These are phyloP conservation scores for Podotricha telesiphe DNA, from an alignment of 2,888 invertebrate species.

Conservation along the genomic window DNA sequence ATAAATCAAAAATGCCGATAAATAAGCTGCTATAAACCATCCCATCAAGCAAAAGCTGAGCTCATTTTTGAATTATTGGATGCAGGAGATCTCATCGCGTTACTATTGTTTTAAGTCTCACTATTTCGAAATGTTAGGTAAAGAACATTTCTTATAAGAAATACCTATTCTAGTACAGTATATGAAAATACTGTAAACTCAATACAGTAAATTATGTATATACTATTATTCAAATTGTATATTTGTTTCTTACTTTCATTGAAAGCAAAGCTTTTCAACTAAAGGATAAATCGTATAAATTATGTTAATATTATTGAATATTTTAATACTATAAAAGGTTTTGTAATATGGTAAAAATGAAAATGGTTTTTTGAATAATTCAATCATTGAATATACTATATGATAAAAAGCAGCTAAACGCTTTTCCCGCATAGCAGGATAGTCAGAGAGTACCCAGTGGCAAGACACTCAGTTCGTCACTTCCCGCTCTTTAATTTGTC, in stretches of 20 bases:
- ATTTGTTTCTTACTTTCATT: constrained; percentile 1
- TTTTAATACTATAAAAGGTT: constrained; percentile 12
- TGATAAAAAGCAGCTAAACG: too few relatives aligned
- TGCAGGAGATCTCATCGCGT: constrained; percentile 66
- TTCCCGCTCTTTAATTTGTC: too few relatives aligned
- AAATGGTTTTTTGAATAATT: constrained; percentile 8
- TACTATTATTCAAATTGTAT: not conserved
- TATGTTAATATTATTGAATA: constrained; percentile 18
- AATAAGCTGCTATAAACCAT: constrained; percentile 66
- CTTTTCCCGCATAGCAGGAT: too few relatives aligned
- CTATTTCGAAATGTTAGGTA: constrained; percentile 68
- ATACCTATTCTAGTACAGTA: too few relatives aligned
- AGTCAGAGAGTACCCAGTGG: too few relatives aligned
- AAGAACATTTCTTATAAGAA: constrained; percentile 40
- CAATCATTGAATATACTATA: not conserved
- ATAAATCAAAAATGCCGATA: constrained; percentile 59
- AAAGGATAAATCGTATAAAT: constrained; percentile 20
- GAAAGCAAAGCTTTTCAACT: constrained; percentile 1
- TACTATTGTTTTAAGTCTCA: constrained; percentile 75
- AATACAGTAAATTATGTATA: not conserved
- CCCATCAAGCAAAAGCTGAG: constrained; percentile 63
- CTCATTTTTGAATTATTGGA: constrained; percentile 75
- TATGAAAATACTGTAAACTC: too few relatives aligned
- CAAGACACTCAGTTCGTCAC: too few relatives aligned
- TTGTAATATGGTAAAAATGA: constrained; percentile 4